These are phyloP conservation scores for Zelostemma sp. DNA, from an alignment of 1,140 invertebrate genomes.

Conservation along the genomic window DNA sequence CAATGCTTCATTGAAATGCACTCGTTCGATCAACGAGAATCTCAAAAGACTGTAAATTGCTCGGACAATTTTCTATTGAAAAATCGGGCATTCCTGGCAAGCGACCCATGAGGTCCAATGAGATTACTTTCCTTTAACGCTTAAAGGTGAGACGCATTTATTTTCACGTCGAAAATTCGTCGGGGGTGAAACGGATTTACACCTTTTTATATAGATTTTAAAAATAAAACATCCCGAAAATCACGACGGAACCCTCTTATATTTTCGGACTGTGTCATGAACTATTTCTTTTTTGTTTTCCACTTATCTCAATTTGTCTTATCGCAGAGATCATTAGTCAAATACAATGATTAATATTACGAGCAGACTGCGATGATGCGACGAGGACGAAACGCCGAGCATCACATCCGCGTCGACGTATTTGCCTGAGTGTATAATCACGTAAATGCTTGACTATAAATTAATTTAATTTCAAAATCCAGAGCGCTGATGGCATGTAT, in stretches of 20 bases:
- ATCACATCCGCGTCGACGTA: not conserved
- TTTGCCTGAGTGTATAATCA: not conserved
- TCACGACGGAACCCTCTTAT: too few relatives aligned
- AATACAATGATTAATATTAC: not conserved
- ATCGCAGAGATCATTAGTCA: constrained; percentile 1
- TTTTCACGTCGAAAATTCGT: too few relatives aligned
- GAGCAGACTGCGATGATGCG: not conserved
- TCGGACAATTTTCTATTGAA: constrained; percentile 64
- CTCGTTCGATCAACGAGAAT: constrained; percentile 51
- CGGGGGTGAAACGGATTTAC: constrained; percentile 21
- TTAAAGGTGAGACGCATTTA: constrained; percentile 32
- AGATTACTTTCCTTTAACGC: constrained; percentile 40
- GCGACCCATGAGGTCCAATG: constrained; percentile 44
- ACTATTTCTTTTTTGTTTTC: too few relatives aligned
- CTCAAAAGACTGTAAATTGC: constrained; percentile 65
- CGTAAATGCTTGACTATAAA: not conserved
- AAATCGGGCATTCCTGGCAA: constrained; percentile 46
- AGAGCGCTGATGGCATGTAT: not conserved
- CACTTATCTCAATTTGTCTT: not conserved
- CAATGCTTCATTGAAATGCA: constrained; percentile 45
- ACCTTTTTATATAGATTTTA: constrained; percentile 1
- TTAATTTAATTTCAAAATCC: constrained; percentile 5
- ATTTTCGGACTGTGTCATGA: too few relatives aligned
- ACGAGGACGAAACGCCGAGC: not conserved
- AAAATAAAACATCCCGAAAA: not conserved